phyloP scores from a whole-genome alignment of 2,797 vertebrate genomes.

The Enoplosus armatus region DNA sequence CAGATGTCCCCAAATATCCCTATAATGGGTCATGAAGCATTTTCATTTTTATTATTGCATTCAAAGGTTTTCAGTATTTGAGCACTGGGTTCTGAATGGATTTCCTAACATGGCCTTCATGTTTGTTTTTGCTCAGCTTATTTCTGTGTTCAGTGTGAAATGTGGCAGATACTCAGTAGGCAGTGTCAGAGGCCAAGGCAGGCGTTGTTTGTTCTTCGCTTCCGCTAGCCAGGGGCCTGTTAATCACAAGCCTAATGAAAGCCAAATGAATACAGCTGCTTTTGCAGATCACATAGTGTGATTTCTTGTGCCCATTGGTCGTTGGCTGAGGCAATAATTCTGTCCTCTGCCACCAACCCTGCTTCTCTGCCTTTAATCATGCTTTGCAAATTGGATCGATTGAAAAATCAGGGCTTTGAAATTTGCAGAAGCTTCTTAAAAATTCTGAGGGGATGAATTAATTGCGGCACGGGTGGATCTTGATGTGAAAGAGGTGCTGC shows the following conservation, averaged over 20 bases:
- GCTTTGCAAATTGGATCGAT: slow-evolving; percentile 61
- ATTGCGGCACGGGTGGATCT: slow-evolving; percentile 45
- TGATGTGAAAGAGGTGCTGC: slow-evolving; percentile 51
- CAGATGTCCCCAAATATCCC: slow-evolving; percentile 1
- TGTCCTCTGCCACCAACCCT: slow-evolving; percentile 51
- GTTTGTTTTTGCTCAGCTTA: slow-evolving; percentile 44
- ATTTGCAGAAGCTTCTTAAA: slow-evolving; percentile 45
- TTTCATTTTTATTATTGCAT: slow-evolving; percentile 31
- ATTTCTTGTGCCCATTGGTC: slow-evolving; percentile 62
- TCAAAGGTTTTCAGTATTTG: slow-evolving; percentile 12
- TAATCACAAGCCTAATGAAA: slow-evolving; percentile 76
- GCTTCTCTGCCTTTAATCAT: slow-evolving; percentile 57
- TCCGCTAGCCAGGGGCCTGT: slow-evolving; percentile 60
- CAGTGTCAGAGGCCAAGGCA: slow-evolving; percentile 56
- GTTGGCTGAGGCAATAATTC: slow-evolving; percentile 59
- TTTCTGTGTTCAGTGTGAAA: slow-evolving; percentile 55
- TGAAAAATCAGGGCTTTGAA: slow-evolving; percentile 62
- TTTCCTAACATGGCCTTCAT: slow-evolving; percentile 21
- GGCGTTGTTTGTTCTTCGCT: slow-evolving; percentile 57
- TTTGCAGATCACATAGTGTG: slow-evolving; percentile 66
- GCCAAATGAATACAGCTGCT: slow-evolving; percentile 79
- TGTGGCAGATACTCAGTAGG: slow-evolving; percentile 45
- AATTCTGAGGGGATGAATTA: slow-evolving; percentile 55
- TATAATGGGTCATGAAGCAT: slow-evolving; percentile 2
- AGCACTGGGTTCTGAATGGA: slow-evolving; percentile 8